Evolutionary conservation across 2,888 invertebrate species (phyloP).

Genomic region (Agrochola lychnidis): DNA sequence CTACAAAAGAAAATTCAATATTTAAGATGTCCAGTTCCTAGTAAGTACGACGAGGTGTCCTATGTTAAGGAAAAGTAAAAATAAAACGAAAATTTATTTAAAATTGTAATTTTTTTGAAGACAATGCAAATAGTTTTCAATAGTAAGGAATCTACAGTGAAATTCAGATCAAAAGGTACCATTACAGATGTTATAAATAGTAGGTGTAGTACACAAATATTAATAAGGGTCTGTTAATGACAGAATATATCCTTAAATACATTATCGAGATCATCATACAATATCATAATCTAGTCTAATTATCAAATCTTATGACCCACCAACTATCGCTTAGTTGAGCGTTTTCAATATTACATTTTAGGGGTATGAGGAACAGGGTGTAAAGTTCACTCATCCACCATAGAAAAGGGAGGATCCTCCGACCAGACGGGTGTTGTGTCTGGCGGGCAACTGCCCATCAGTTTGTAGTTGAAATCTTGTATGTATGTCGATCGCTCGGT

Average conservation of each 20-base stretch:
- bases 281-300: not conserved
- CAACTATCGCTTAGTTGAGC: no score
- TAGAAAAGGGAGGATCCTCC: no score
- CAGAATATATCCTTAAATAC: not conserved
- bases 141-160: not conserved
- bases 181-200: not conserved
- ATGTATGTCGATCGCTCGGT: no score
- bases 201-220: not conserved
- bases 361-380: no score
- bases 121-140: not conserved
- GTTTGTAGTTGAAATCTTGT: no score
- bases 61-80: not conserved
- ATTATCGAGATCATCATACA: constrained; percentile 13
- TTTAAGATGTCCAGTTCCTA: not conserved
- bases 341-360: not conserved
- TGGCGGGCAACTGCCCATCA: no score
- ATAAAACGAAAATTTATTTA: not conserved
- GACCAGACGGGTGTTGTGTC: no score
- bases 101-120: not conserved
- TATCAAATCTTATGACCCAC: constrained; percentile 10
- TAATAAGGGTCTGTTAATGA: not conserved
- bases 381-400: no score
- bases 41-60: not conserved
- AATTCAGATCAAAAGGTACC: not conserved
- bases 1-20: not conserved